Evolutionary conservation across 2,113 vertebrate genomes (phyloP).

Genomic region (Bubalus kerabau): DNA sequence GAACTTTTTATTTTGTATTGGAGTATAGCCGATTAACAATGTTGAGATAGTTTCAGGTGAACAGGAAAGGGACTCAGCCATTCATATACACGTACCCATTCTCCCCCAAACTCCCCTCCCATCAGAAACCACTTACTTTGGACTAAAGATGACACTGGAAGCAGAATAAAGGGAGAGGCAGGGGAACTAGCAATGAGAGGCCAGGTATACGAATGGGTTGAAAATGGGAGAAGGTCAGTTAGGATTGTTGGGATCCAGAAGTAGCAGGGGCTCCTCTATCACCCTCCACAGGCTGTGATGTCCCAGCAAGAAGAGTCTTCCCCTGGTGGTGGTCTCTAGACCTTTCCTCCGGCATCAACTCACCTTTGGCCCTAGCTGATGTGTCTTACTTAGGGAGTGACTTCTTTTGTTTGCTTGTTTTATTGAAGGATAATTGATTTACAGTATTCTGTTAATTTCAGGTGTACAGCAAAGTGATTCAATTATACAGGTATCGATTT

Average conservation of each 20-base stretch:
- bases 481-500: not conserved
- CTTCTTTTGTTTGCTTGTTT: not conserved
- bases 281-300: no score
- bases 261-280: fast-evolving
- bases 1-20: no score
- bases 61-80: no score
- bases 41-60: no score
- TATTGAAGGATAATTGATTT: not conserved
- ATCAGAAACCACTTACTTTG: not conserved
- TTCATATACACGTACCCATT: no score
- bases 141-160: not conserved
- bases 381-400: not conserved
- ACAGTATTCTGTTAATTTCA: not conserved
- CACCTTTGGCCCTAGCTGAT: not conserved
- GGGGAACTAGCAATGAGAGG: not conserved
- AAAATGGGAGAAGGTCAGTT: not conserved
- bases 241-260: fast-evolving
- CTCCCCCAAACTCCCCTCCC: no score
- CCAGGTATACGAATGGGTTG: fast-evolving
- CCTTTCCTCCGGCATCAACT: not conserved
- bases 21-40: no score
- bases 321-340: no score
- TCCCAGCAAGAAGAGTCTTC: not conserved
- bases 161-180: no score
- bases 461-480: not conserved